Percentiles rank a stretch among this genome's conserved stretches.
Evolutionary conservation across 2,888 invertebrate genomes (phyloP).

Genomic region (Torymus auratus): DNA sequence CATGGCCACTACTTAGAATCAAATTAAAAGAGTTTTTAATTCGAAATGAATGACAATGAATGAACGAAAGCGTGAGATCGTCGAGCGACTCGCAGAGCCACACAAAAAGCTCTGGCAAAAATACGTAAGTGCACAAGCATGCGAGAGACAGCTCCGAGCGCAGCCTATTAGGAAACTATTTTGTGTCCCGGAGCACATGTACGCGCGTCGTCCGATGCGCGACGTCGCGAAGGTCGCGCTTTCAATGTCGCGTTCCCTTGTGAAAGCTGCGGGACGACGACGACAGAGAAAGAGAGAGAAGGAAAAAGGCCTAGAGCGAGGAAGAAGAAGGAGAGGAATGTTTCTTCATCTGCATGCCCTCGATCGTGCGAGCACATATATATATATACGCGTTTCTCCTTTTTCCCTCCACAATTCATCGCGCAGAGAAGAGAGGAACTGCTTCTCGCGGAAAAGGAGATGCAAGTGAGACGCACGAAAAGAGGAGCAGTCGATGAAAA

Average conservation of each 20-base stretch:
- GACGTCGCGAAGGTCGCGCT: constrained; percentile 31
- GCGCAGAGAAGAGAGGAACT: background rate
- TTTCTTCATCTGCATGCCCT: constrained; percentile 49
- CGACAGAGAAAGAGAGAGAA: too few relatives aligned
- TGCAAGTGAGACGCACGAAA: background rate
- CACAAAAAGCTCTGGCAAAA: constrained; percentile 5
- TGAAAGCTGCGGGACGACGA: constrained; percentile 1
- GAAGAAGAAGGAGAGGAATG: constrained; percentile 21
- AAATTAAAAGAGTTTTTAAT: too few relatives aligned
- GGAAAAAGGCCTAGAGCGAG: too few relatives aligned
- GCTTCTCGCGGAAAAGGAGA: background rate
- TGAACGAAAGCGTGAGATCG: too few relatives aligned
- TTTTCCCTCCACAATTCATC: constrained; percentile 11
- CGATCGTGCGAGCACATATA: constrained; percentile 7
- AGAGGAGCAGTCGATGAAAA: constrained; percentile 66
- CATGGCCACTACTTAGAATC: too few relatives aligned
- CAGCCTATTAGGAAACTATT: constrained; percentile 50
- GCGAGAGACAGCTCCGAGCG: background rate
- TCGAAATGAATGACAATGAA: too few relatives aligned
- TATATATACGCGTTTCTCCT: background rate
- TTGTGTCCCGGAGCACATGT: constrained; percentile 15
- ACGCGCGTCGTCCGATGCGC: constrained; percentile 13
- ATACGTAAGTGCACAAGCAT: background rate
- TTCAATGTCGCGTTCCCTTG: constrained; percentile 41
- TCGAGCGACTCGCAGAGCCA: too few relatives aligned